Evolutionary conservation across 2,113 vertebrate genomes (phyloP).

Genomic region (Coturnix japonica): DNA sequence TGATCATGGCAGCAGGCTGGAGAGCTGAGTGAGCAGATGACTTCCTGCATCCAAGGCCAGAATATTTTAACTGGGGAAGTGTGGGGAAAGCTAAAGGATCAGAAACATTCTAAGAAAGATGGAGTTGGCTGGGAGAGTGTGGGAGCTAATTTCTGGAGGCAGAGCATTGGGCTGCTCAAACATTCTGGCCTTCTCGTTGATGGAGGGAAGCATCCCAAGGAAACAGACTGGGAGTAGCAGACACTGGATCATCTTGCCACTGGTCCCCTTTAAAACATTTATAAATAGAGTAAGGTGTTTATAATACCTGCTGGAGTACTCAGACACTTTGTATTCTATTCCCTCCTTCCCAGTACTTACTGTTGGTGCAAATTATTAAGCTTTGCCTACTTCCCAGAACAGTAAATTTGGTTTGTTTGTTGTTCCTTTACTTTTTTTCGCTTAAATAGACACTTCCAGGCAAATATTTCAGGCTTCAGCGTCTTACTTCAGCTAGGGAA

Average conservation of each 20-base stretch:
- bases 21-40: constrained; percentile 62
- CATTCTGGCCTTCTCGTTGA: neutral
- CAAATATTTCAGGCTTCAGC: neutral
- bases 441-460: neutral
- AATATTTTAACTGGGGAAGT: constrained; percentile 64
- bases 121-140: neutral
- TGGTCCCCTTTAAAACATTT: neutral
- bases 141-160: neutral
- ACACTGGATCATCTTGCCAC: neutral
- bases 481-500: neutral
- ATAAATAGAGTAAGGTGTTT: neutral
- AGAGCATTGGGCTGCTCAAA: neutral
- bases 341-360: neutral
- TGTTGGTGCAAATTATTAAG: neutral
- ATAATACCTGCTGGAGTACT: neutral
- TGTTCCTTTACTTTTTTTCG: neutral
- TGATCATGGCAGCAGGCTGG: fast-evolving
- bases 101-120: neutral
- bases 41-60: constrained; percentile 65
- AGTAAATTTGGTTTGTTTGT: neutral
- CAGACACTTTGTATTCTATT: fast-evolving
- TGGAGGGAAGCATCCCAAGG: neutral
- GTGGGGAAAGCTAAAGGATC: constrained; percentile 53
- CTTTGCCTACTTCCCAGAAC: neutral
- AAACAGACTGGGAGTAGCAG: neutral